Base-by-base conservation (phyloP, 1,140 invertebrate genomes). In the Colletes latitarsis region DNA sequence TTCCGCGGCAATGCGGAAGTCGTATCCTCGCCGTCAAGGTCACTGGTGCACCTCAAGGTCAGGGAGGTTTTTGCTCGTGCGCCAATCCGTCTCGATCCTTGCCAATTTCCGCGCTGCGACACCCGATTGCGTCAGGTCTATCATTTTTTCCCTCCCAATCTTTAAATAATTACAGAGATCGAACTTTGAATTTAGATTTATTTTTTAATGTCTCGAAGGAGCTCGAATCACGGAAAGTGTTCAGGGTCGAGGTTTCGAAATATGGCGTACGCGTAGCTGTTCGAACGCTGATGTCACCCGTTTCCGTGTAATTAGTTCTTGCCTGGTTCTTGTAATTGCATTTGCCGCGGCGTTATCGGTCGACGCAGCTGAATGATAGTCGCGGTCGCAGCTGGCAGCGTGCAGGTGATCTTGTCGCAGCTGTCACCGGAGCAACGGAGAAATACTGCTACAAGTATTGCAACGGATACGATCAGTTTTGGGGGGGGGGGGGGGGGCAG, bases 1-100 rank as follows among this genome's bases (percentile, higher is more conserved):
- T 64, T 53, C 10, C 39, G 10, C 74, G 21, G 80, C 80, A 82
- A 77, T 82, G 80, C 80, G 80, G 80, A 82, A 82, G 67, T 58
- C 77, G 60, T 60, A 21, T 8, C 60, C 46, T 71, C 49, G 19
- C 55, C 46, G 15, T 19, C 73, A 81, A 81, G 79, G 79, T 81
- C 64, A 81, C 15, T 14, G 39, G 30, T 46, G 73, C 79, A 39
- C 17, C 66, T 64, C 79, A 81, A 77, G 80, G 80, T 77, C 74
- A 68, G 46, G 30, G 64, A 66, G 70, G 69, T 73, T 79, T 79
- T 73, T 66, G 60, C 77, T 73, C 69, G 15, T 57, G 77, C 60
- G 69, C 70, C 77, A 73, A 64, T 79, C 41, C 69, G 46, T 79
- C 60, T 64, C 60, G 77, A 79, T 66, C 17, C 52, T 64, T 72